Percentiles rank a stretch among this genome's conserved stretches.
Conservation (phyloP, 2,888 invertebrate genomes). For the Thelaira solivaga region DNA sequence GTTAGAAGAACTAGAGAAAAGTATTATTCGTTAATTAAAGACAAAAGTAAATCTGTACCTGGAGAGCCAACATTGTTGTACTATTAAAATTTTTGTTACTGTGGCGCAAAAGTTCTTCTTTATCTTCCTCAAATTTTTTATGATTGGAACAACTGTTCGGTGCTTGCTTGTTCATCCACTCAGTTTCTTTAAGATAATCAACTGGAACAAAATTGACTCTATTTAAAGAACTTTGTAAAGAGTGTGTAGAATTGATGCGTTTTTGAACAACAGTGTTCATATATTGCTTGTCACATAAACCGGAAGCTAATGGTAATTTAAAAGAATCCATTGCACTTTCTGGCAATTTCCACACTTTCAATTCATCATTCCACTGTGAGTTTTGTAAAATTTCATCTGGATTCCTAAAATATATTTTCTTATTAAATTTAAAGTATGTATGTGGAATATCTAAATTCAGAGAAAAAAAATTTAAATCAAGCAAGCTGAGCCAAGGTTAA, state of each 20-base stretch:
- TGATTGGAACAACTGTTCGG: not conserved
- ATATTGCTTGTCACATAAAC: conserved; percentile 28
- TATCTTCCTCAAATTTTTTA: not conserved
- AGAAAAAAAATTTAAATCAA: too few relatives aligned
- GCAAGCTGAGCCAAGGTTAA: too few relatives aligned
- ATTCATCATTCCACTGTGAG: conserved; percentile 86
- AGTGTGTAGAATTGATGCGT: conserved; percentile 64
- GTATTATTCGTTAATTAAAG: not conserved
- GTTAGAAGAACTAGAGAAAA: not conserved
- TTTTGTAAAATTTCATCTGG: conserved; percentile 83
- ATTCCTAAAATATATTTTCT: conserved; percentile 77
- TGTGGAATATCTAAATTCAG: too few relatives aligned
- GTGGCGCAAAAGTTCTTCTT: not conserved
- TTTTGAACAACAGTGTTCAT: conserved; percentile 6
- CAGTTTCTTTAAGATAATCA: conserved; percentile 10
- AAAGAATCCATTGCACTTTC: conserved; percentile 82
- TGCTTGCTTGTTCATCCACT: not conserved
- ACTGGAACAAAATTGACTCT: conserved; percentile 7
- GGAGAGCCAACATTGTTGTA: conserved; percentile 9
- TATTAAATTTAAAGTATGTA: not conserved
- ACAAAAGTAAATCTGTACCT: not conserved
- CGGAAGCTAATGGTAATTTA: conserved; percentile 82
- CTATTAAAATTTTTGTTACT: not conserved
- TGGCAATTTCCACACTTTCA: conserved; percentile 84
- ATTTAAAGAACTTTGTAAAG: conserved; percentile 69